Evolutionary conservation across 2,888 invertebrate species (phyloP).

Genomic region (Lasioglossum malachurum): DNA sequence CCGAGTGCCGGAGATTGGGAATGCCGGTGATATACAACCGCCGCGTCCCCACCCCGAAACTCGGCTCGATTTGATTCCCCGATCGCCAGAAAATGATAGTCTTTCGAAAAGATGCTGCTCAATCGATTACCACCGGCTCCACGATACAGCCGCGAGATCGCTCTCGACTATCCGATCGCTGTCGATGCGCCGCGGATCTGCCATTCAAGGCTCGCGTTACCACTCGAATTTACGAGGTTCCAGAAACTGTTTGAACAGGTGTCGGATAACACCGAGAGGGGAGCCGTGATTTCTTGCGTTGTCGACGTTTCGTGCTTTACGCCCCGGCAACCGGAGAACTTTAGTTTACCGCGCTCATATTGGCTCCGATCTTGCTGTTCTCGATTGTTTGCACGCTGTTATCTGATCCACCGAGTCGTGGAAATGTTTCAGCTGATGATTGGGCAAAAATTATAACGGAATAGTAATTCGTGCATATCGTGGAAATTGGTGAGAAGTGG

Average conservation of each 20-base stretch:
- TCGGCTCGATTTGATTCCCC: slow-evolving; percentile 56
- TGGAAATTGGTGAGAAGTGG: neutral
- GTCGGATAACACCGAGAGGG: neutral
- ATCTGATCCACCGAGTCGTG: neutral
- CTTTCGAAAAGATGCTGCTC: slow-evolving; percentile 52
- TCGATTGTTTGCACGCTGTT: neutral
- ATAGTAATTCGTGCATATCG: neutral
- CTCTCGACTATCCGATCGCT: slow-evolving; percentile 3
- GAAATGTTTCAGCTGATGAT: neutral
- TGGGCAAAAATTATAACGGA: neutral
- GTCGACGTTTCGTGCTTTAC: slow-evolving; percentile 3
- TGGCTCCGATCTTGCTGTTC: neutral
- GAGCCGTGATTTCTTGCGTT: neutral
- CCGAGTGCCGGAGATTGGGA: slow-evolving; percentile 48
- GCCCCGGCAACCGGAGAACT: slow-evolving; percentile 2
- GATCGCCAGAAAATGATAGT: slow-evolving; percentile 67
- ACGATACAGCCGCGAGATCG: neutral
- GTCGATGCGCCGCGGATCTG: slow-evolving; percentile 25
- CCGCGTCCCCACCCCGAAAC: neutral
- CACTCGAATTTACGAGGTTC: slow-evolving; percentile 7
- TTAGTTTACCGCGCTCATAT: neutral
- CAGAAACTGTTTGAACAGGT: slow-evolving; percentile 17
- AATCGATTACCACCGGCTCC: slow-evolving; percentile 43
- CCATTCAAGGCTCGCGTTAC: neutral
- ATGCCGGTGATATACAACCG: slow-evolving; percentile 66